Conservation (phyloP, 2,113 vertebrate genomes). For the Paramisgurnus dabryanus region DNA sequence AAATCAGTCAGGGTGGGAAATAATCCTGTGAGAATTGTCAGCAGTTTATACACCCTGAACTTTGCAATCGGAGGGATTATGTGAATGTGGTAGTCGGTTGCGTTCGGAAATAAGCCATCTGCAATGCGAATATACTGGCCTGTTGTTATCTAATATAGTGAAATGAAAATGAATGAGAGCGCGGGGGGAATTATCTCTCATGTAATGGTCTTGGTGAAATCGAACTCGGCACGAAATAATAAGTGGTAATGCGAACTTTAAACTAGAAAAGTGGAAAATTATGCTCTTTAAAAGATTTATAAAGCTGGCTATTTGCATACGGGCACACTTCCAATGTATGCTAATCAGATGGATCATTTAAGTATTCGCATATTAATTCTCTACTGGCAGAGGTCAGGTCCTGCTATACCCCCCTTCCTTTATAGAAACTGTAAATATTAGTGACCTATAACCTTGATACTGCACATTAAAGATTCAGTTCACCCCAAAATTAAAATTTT, state of each 20-base stretch:
- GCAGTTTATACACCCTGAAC: not conserved
- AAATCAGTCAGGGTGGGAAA: too few species aligned
- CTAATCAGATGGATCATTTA: constrained; percentile 25
- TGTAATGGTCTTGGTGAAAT: constrained; percentile 16
- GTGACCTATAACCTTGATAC: constrained; percentile 8
- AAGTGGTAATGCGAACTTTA: constrained; percentile 12
- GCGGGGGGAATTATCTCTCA: not conserved
- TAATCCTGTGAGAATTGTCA: too few species aligned
- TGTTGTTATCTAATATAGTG: constrained; percentile 1
- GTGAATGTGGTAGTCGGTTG: not conserved
- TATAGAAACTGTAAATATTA: constrained; percentile 11
- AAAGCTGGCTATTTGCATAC: constrained; percentile 33
- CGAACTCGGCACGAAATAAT: constrained; percentile 20
- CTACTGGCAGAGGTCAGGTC: constrained; percentile 2
- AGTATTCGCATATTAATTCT: constrained; percentile 22
- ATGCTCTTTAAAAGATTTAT: constrained; percentile 31
- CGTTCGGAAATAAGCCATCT: not conserved
- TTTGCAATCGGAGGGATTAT: not conserved
- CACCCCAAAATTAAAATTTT: too few species aligned
- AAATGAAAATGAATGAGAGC: constrained; percentile 11
- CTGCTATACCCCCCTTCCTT: not conserved
- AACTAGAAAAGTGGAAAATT: constrained; percentile 15
- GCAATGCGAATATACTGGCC: not conserved
- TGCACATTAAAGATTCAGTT: not conserved
- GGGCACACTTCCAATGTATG: constrained; percentile 21